A percentile compares a stretch with the other conserved stretches of the same genome.
phyloP scores from a whole-genome alignment of 1,140 invertebrate genomes.

The Megathymus violae region DNA sequence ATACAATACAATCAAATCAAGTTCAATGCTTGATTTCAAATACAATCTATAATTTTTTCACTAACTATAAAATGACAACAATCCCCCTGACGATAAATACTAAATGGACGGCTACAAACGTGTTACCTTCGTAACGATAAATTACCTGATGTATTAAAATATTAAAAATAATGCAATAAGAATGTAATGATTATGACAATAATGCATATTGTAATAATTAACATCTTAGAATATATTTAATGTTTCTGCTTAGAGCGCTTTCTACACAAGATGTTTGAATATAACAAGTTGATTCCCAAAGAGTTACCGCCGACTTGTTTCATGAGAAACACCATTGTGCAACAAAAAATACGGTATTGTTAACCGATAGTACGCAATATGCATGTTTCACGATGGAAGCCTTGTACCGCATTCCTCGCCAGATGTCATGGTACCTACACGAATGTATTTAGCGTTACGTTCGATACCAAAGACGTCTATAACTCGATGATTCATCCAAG shows the following conservation, averaged over 20 bases:
- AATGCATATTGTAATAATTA: no score
- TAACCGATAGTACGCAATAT: conserved; percentile 56
- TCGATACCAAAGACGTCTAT: conserved; percentile 46
- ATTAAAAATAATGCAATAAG: no score
- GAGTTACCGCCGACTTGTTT: not conserved
- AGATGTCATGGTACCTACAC: conserved; percentile 73
- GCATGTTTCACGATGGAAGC: conserved; percentile 51
- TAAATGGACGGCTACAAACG: no score
- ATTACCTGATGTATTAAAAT: no score
- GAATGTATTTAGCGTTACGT: conserved; percentile 56
- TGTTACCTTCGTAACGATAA: no score
- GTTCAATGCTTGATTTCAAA: no score
- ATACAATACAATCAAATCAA: no score
- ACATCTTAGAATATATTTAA: no score
- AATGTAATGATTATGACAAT: no score
- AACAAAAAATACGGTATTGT: conserved; percentile 48
- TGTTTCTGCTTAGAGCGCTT: not conserved
- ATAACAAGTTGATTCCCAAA: not conserved
- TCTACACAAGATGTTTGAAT: not conserved
- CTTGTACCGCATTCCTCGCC: conserved; percentile 71
- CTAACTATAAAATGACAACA: no score
- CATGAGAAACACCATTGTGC: conserved; percentile 26
- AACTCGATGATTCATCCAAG: conserved; percentile 55
- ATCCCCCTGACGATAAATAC: no score
- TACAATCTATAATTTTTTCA: no score